phyloP scores from a whole-genome alignment of 2,888 invertebrate genomes.

The Onthophagus sagittarius region DNA sequence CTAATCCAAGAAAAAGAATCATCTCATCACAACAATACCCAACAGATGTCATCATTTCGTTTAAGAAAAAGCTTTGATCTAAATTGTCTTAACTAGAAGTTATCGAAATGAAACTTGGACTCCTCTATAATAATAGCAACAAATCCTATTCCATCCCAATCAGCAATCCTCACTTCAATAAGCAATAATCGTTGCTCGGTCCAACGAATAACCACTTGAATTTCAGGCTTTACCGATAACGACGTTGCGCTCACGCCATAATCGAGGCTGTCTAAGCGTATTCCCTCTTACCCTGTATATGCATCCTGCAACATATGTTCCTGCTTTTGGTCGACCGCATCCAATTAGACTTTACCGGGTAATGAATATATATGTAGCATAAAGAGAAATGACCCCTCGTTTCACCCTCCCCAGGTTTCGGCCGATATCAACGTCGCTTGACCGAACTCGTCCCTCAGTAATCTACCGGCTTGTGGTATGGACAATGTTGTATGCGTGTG shows the following conservation, averaged over 20 bases:
- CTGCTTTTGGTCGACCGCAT: not conserved
- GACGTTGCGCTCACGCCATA: not conserved
- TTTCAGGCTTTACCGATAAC: not conserved
- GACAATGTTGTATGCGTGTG: not conserved
- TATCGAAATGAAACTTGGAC: not conserved
- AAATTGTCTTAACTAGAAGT: not conserved
- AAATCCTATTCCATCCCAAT: not conserved
- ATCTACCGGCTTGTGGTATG: not conserved
- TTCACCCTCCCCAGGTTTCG: not conserved
- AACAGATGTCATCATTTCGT: too few species aligned
- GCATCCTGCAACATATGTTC: not conserved
- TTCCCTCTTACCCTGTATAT: not conserved
- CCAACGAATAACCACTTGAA: not conserved
- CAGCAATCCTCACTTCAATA: not conserved
- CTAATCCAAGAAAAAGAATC: not conserved
- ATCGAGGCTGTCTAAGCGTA: not conserved
- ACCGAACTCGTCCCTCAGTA: not conserved
- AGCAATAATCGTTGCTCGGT: not conserved
- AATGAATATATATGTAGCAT: not conserved
- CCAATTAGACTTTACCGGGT: not conserved
- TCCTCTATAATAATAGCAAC: not conserved
- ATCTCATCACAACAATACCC: not conserved
- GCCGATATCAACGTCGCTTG: not conserved
- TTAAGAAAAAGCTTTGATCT: too few species aligned
- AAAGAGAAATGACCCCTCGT: not conserved